Conservation (phyloP, 2,113 vertebrate species). For the Oenanthe melanoleuca region DNA sequence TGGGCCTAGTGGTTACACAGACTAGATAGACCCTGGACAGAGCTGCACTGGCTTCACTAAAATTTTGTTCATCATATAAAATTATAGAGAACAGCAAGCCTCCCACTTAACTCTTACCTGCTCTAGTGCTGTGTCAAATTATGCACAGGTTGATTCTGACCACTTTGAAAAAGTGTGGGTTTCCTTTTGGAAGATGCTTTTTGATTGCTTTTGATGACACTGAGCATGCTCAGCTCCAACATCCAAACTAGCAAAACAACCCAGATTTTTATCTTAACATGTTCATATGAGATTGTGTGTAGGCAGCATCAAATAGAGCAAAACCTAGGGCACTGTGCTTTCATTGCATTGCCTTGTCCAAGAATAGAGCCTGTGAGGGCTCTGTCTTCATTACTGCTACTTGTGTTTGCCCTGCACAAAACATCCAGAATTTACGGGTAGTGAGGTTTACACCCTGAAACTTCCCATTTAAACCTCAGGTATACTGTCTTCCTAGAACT, state of each 20-base stretch:
- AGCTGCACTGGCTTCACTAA: neutral
- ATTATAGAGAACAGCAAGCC: neutral
- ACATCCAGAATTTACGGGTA: neutral
- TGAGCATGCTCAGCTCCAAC: neutral
- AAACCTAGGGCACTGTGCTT: neutral
- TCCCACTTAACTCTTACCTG: neutral
- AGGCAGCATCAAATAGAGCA: neutral
- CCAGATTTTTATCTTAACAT: neutral
- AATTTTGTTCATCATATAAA: neutral
- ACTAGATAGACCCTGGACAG: neutral
- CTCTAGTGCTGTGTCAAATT: neutral
- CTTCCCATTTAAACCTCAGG: neutral
- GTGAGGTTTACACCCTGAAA: neutral
- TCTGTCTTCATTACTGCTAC: neutral
- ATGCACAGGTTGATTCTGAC: neutral
- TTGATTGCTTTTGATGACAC: neutral
- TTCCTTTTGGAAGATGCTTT: neutral
- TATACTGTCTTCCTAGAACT: neutral
- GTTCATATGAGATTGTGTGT: neutral
- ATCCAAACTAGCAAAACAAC: neutral
- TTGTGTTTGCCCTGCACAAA: neutral
- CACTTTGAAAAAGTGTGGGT: neutral
- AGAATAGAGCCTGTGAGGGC: neutral
- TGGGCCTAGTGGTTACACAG: neutral
- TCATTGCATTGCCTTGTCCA: neutral